A percentile compares a stretch with the other conserved stretches of the same genome.
These are phyloP conservation scores for Branchipolynoe longqiensis DNA, from an alignment of 2,888 invertebrate species.

Conservation along the genomic window DNA sequence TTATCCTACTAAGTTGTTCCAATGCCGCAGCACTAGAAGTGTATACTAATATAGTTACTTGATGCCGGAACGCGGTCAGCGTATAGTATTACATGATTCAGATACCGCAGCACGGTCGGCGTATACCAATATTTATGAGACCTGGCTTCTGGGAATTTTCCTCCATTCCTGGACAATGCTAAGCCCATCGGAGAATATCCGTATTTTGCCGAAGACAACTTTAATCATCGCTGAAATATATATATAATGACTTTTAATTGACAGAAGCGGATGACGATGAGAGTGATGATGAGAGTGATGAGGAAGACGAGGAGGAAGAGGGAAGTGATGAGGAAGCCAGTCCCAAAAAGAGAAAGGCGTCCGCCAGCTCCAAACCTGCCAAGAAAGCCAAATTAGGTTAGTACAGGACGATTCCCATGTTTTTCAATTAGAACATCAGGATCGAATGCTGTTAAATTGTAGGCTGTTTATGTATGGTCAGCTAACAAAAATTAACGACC, in stretches of 20 bases:
- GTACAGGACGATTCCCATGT: neutral
- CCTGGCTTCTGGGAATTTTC: too few species aligned
- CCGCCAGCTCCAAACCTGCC: neutral
- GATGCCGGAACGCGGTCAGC: too few species aligned
- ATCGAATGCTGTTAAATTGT: neutral
- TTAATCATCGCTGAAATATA: neutral
- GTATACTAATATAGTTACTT: too few species aligned
- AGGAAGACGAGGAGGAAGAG: constrained; percentile 53
- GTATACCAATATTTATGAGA: too few species aligned
- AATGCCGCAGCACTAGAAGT: too few species aligned
- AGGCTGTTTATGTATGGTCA: neutral
- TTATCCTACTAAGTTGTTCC: too few species aligned
- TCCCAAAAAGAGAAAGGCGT: constrained; percentile 45
- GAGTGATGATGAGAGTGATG: neutral
- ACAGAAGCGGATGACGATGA: neutral
- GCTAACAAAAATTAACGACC: too few species aligned
- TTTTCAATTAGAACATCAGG: neutral
- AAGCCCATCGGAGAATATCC: too few species aligned
- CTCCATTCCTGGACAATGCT: neutral
- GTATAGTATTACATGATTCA: too few species aligned
- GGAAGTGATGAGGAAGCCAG: constrained; percentile 59
- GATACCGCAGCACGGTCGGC: too few species aligned
- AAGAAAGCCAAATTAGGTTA: constrained; percentile 59
- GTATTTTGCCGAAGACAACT: too few species aligned
- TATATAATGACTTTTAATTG: neutral